phyloP scores from a whole-genome alignment of 2,888 invertebrate genomes.

The Pseudoips prasinana region DNA sequence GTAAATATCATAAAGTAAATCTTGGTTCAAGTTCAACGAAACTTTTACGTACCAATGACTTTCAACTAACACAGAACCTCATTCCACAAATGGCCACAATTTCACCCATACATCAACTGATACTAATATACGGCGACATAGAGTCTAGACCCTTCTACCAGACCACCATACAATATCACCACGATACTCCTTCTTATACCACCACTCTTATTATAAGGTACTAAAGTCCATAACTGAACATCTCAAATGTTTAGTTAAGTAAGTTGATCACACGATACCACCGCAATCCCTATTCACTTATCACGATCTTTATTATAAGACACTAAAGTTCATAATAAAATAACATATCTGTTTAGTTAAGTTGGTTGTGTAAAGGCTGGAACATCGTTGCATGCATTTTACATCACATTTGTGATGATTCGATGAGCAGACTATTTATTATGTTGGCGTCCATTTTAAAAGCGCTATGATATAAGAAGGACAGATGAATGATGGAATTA shows the following conservation, averaged over 20 bases:
- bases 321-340: constrained; percentile 11
- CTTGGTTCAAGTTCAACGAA: too few relatives aligned
- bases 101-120: constrained; percentile 26
- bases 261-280: constrained; percentile 23
- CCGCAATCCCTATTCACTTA: not conserved
- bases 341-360: constrained; percentile 2
- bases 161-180: constrained; percentile 20
- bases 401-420: constrained; percentile 53
- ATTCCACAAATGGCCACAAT: constrained; percentile 24
- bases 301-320: constrained; percentile 3
- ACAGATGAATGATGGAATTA: constrained; percentile 9
- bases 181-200: not conserved
- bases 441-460: constrained; percentile 47
- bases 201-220: constrained; percentile 4
- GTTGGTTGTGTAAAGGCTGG: constrained; percentile 36
- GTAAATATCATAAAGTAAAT: too few relatives aligned
- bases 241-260: constrained; percentile 3
- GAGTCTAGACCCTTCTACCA: constrained; percentile 32
- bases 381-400: constrained; percentile 55
- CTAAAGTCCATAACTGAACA: constrained; percentile 10
- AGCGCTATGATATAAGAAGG: constrained; percentile 22
- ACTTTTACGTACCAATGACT: too few relatives aligned
- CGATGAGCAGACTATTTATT: constrained; percentile 52
- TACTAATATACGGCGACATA: constrained; percentile 24
- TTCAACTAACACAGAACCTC: too few relatives aligned